These are phyloP conservation scores for Hipposideros armiger DNA, from an alignment of 2,113 vertebrate species.

Conservation along the genomic window DNA sequence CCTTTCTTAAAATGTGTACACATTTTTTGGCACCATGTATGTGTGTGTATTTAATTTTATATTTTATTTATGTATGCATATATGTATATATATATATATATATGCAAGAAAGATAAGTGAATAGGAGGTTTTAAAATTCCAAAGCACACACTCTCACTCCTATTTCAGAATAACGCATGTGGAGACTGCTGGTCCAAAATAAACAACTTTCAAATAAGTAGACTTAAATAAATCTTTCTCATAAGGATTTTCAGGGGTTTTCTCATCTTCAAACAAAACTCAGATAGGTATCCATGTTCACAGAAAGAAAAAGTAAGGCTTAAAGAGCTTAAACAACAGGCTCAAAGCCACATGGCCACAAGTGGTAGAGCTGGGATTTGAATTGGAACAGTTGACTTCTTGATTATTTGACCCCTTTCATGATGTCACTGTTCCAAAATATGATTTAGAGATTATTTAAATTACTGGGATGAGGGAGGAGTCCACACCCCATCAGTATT, in stretches of 20 bases:
- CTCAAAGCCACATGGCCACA: neutral
- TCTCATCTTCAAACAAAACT: neutral
- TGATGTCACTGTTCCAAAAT: neutral
- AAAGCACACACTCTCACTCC: neutral
- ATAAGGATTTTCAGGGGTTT: neutral
- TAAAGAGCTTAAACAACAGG: neutral
- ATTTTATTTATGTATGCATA: neutral
- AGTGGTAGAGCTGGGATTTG: neutral
- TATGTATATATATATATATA: neutral
- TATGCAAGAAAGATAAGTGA: neutral
- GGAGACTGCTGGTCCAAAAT: neutral
- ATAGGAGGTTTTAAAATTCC: neutral
- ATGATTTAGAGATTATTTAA: neutral
- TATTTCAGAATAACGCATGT: neutral
- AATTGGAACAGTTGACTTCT: neutral
- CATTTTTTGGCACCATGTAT: no score
- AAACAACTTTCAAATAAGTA: neutral
- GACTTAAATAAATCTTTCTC: neutral
- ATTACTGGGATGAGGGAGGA: neutral
- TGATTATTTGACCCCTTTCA: neutral
- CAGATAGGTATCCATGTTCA: neutral
- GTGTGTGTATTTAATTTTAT: neutral
- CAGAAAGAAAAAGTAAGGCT: neutral
- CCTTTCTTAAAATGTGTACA: no score
- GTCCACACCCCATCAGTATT: neutral